A percentile compares a stretch with the other conserved stretches of the same genome.
Evolutionary conservation across 2,888 invertebrate genomes (phyloP).

Genomic region (Drosophila monieri): DNA sequence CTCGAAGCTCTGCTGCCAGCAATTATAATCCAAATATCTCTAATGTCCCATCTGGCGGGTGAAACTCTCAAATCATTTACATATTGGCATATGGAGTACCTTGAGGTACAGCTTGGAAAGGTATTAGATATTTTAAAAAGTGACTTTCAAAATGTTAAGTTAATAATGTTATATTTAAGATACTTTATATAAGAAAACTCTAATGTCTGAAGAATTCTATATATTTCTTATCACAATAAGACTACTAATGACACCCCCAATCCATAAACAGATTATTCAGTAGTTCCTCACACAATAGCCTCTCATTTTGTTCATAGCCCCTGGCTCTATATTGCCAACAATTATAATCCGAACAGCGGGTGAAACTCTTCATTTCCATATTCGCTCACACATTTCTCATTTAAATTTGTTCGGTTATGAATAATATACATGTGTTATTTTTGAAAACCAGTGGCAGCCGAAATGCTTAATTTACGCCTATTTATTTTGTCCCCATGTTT

Average conservation of each 20-base stretch:
- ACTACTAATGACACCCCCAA: not conserved
- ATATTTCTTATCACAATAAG: not conserved
- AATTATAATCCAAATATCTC: slow-evolving; percentile 33
- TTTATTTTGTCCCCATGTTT: slow-evolving; percentile 35
- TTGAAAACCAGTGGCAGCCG: slow-evolving; percentile 43
- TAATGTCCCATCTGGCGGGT: slow-evolving; percentile 5
- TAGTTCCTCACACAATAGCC: not conserved
- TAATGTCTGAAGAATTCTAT: not conserved
- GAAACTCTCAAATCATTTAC: slow-evolving; percentile 26
- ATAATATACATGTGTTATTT: slow-evolving; percentile 36
- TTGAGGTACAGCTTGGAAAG: not conserved
- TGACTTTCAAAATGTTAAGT: no score
- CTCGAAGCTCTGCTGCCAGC: slow-evolving; percentile 15
- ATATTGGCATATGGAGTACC: slow-evolving; percentile 7
- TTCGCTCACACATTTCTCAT: slow-evolving; percentile 17
- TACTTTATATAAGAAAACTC: not conserved
- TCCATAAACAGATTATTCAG: not conserved
- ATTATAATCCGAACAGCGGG: slow-evolving; percentile 8
- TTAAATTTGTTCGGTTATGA: slow-evolving; percentile 38
- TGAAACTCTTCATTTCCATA: slow-evolving; percentile 23
- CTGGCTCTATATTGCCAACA: not conserved
- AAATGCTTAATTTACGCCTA: slow-evolving; percentile 48
- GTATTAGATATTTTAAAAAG: not conserved
- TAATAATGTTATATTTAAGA: not conserved
- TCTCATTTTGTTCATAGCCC: slow-evolving; percentile 53